Conservation (phyloP, 2,113 vertebrate species). For the Brachirus orientalis region DNA sequence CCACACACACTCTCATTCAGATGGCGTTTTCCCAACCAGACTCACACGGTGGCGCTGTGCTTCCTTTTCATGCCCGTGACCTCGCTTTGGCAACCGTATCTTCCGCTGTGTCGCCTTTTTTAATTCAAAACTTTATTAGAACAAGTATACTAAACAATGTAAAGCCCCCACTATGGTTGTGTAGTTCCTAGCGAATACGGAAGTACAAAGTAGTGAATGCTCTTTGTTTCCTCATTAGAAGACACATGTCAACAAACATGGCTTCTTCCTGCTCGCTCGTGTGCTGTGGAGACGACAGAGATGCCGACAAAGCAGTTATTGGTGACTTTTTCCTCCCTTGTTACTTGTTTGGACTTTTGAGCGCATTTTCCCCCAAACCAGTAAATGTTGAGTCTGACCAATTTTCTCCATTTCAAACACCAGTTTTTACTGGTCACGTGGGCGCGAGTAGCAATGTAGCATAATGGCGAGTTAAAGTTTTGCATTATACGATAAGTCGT, state of each 20-base stretch:
- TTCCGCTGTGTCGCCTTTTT: too few species aligned
- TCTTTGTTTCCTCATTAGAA: not conserved
- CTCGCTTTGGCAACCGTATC: slow-evolving; percentile 19
- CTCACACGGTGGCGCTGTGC: slow-evolving; percentile 75
- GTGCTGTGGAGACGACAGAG: slow-evolving; percentile 66
- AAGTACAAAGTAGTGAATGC: slow-evolving; percentile 9
- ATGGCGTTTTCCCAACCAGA: slow-evolving; percentile 65
- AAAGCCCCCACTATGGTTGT: too few species aligned
- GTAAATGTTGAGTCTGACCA: too few species aligned
- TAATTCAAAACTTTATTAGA: too few species aligned
- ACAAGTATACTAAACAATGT: too few species aligned
- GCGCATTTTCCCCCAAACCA: not conserved
- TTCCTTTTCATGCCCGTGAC: slow-evolving; percentile 23
- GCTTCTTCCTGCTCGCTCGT: slow-evolving; percentile 69
- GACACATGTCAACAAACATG: slow-evolving; percentile 64
- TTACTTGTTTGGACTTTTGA: not conserved
- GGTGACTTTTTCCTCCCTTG: slow-evolving; percentile 57
- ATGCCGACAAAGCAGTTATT: slow-evolving; percentile 67
- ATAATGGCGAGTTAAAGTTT: too few species aligned
- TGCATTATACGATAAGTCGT: too few species aligned
- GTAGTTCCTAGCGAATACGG: slow-evolving; percentile 11
- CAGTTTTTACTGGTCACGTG: slow-evolving; percentile 29
- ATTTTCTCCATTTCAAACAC: not conserved
- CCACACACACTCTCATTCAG: slow-evolving; percentile 28
- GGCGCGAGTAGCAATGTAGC: slow-evolving; percentile 9